Conservation (phyloP, 2,888 invertebrate genomes). For the Habroteleia sp. region DNA sequence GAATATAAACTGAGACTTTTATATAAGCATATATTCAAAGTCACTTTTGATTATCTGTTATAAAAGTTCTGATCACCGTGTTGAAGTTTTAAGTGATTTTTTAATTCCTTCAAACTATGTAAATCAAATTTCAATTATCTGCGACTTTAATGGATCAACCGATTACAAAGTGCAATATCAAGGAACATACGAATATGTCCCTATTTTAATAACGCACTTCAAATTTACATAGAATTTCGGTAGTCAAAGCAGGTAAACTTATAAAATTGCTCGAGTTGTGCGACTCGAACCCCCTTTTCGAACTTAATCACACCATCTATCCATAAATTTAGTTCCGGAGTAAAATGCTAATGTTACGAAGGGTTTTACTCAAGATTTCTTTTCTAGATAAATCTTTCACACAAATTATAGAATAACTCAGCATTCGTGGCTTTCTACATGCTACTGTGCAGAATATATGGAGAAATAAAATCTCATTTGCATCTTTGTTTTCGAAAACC, state of each 20-base stretch:
- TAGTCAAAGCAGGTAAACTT: slow-evolving; percentile 28
- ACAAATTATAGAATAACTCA: slow-evolving; percentile 10
- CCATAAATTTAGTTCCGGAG: slow-evolving; percentile 29
- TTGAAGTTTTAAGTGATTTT: neutral
- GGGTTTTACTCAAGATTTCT: slow-evolving; percentile 17
- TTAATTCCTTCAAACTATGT: neutral
- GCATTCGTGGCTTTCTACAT: neutral
- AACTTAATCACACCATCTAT: slow-evolving; percentile 39
- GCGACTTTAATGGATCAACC: neutral
- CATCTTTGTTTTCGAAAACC: slow-evolving; percentile 2
- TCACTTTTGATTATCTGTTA: too few relatives aligned
- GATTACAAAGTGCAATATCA: neutral
- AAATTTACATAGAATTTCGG: slow-evolving; percentile 32
- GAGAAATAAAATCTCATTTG: slow-evolving; percentile 3
- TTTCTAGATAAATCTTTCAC: slow-evolving; percentile 17
- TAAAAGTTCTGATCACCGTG: too few relatives aligned
- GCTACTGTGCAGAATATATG: neutral
- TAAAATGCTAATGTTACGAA: slow-evolving; percentile 40
- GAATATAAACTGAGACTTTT: too few relatives aligned
- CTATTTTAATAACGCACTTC: slow-evolving; percentile 25
- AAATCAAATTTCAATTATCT: neutral
- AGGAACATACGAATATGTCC: slow-evolving; percentile 9
- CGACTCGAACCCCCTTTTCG: slow-evolving; percentile 18
- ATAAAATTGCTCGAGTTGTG: slow-evolving; percentile 22
- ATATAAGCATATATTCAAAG: too few relatives aligned